Conservation (phyloP, 1,140 invertebrate genomes). For the Ceratoteleas bidentatus region DNA sequence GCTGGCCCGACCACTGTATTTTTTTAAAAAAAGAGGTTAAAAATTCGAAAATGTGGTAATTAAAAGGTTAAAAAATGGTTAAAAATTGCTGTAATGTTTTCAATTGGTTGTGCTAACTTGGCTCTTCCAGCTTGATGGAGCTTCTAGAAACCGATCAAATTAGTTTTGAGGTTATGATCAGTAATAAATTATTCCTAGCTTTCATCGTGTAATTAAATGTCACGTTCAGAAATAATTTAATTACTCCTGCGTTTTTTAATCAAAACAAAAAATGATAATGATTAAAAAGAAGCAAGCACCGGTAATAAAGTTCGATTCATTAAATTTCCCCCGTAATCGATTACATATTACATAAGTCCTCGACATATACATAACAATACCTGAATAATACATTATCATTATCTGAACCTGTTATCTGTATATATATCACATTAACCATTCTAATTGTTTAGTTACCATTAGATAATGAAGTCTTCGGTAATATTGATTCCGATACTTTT, state of each 20-base stretch:
- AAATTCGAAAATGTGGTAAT: too few relatives aligned
- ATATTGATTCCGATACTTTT: slow-evolving; percentile 34
- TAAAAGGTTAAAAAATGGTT: too few relatives aligned
- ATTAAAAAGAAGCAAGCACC: background rate
- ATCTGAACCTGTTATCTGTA: slow-evolving; percentile 44
- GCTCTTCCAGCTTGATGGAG: too few relatives aligned
- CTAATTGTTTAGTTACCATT: slow-evolving; percentile 53
- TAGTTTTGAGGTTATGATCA: too few relatives aligned
- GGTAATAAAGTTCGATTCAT: slow-evolving; percentile 21
- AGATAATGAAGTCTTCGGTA: slow-evolving; percentile 46
- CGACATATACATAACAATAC: slow-evolving; percentile 32
- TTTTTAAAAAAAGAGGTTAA: too few relatives aligned
- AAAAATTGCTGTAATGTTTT: too few relatives aligned
- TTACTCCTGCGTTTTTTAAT: background rate
- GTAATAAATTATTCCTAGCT: too few relatives aligned
- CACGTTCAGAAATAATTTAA: background rate
- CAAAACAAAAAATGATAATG: slow-evolving; percentile 2
- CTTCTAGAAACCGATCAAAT: too few relatives aligned
- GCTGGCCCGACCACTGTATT: too few relatives aligned
- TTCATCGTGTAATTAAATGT: too few relatives aligned
- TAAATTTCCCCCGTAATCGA: slow-evolving; percentile 19
- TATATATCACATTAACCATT: slow-evolving; percentile 43
- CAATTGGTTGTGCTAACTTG: too few relatives aligned
- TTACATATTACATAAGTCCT: slow-evolving; percentile 40
- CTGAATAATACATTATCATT: slow-evolving; percentile 47